Conservation (phyloP, 2,888 invertebrate species). For the Epicampocera succincta region DNA sequence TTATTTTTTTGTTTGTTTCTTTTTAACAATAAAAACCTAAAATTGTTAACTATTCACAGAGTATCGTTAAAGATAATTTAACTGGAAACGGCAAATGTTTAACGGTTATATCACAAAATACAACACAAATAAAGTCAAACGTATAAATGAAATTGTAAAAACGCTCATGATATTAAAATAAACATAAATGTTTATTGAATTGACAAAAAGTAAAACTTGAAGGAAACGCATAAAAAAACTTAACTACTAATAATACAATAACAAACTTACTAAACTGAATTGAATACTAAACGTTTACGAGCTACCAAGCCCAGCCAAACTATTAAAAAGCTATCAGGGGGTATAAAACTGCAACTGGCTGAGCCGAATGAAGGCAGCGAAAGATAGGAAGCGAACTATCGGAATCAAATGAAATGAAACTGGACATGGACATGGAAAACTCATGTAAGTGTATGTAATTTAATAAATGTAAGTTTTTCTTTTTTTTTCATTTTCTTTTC, state of each 20-base stretch:
- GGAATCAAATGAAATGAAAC: slow-evolving; percentile 35
- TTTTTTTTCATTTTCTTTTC: no score
- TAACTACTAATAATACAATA: slow-evolving; percentile 43
- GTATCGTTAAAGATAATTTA: slow-evolving; percentile 27
- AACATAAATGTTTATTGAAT: slow-evolving; percentile 60
- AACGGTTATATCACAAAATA: slow-evolving; percentile 45
- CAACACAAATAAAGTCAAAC: slow-evolving; percentile 36
- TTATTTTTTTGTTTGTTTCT: not conserved
- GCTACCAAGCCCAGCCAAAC: slow-evolving; percentile 58
- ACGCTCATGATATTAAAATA: slow-evolving; percentile 59
- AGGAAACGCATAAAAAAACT: slow-evolving; percentile 28
- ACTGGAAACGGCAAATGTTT: slow-evolving; percentile 28
- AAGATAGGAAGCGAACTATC: slow-evolving; percentile 42
- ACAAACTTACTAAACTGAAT: slow-evolving; percentile 43
- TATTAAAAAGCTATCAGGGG: slow-evolving; percentile 58
- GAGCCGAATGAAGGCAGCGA: slow-evolving; percentile 20
- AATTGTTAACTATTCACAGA: slow-evolving; percentile 17
- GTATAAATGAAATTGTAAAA: slow-evolving; percentile 63
- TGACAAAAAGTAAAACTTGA: slow-evolving; percentile 48
- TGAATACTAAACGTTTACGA: slow-evolving; percentile 54
- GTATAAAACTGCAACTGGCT: slow-evolving; percentile 59
- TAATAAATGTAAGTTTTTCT: not conserved
- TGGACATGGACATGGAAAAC: slow-evolving; percentile 55
- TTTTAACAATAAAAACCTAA: slow-evolving; percentile 52
- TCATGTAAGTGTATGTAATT: slow-evolving; percentile 55